phyloP scores from a whole-genome alignment of 2,113 vertebrate species.

The Melanerpes aurifrons region DNA sequence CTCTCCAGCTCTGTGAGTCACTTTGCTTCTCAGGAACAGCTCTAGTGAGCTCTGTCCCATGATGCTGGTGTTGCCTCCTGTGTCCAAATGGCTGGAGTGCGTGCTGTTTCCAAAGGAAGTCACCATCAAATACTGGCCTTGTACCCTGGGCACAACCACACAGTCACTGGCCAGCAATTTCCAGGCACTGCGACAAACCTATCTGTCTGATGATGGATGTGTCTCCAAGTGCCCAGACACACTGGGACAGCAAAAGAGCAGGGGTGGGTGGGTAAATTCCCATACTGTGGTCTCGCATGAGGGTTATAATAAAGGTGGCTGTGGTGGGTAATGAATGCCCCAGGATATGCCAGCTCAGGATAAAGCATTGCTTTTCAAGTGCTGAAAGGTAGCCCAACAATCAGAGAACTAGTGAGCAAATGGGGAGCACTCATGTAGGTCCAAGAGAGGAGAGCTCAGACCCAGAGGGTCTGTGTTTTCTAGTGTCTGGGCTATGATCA shows the following conservation, averaged over 20 bases:
- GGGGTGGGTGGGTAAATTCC: neutral
- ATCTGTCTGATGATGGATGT: neutral
- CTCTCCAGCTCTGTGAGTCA: neutral
- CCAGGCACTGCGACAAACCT: neutral
- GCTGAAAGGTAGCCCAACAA: neutral
- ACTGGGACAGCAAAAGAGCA: neutral
- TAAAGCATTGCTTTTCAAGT: neutral
- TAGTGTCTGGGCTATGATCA: neutral
- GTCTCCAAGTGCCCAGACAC: neutral
- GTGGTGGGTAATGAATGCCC: neutral
- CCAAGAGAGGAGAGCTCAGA: neutral
- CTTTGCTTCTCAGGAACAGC: neutral
- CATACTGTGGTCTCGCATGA: accelerated
- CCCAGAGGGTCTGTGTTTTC: neutral
- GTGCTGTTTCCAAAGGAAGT: neutral
- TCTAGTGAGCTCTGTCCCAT: neutral
- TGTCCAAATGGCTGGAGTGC: neutral
- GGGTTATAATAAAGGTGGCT: neutral
- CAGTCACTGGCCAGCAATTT: neutral
- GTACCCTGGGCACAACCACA: neutral
- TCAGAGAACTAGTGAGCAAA: accelerated
- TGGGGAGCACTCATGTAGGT: neutral
- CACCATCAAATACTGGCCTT: neutral
- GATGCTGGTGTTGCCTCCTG: neutral
- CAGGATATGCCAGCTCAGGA: neutral